A percentile compares a stretch with the other conserved stretches of the same genome.
Conservation (phyloP, 1,140 invertebrate species). For the Brachionus plicatilis region DNA sequence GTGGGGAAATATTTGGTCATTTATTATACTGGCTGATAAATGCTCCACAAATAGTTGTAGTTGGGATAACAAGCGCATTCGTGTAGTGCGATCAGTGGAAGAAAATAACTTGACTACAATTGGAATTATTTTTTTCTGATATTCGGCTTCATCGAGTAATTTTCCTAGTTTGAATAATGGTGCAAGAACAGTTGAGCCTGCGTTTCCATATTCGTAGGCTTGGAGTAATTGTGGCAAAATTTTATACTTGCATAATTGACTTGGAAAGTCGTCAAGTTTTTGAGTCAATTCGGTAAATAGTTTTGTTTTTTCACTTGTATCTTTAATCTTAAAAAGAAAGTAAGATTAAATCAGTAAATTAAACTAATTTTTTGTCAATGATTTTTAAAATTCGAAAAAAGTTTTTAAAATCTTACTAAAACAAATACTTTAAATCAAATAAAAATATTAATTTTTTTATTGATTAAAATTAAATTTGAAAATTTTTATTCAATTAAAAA, state of each 20-base stretch:
- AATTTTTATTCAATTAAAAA: too few species aligned
- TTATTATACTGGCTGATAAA: conserved; percentile 63
- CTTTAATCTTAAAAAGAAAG: conserved; percentile 56
- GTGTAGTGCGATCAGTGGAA: conserved; percentile 85
- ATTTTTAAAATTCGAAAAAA: too few species aligned
- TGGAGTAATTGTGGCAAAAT: conserved; percentile 87
- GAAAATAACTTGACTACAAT: conserved; percentile 93
- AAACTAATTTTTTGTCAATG: too few species aligned
- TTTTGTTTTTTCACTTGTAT: conserved; percentile 58
- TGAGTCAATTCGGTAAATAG: conserved; percentile 81
- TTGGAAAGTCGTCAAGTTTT: conserved; percentile 83
- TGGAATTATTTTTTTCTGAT: conserved; percentile 91
- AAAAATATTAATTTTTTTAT: too few species aligned
- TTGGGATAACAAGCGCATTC: conserved; percentile 85
- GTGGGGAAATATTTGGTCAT: conserved; percentile 82
- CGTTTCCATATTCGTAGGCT: conserved; percentile 88
- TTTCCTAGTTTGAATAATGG: conserved; percentile 69
- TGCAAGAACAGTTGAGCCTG: conserved; percentile 57
- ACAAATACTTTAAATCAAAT: too few species aligned
- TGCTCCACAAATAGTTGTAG: conserved; percentile 58
- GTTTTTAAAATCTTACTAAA: too few species aligned
- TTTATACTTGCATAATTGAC: conserved; percentile 83
- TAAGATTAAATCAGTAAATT: too few species aligned
- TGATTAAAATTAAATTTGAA: too few species aligned
- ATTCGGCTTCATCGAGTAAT: conserved; percentile 78